Conservation (phyloP, 2,888 invertebrate species). For the Heliconius ismenius region DNA sequence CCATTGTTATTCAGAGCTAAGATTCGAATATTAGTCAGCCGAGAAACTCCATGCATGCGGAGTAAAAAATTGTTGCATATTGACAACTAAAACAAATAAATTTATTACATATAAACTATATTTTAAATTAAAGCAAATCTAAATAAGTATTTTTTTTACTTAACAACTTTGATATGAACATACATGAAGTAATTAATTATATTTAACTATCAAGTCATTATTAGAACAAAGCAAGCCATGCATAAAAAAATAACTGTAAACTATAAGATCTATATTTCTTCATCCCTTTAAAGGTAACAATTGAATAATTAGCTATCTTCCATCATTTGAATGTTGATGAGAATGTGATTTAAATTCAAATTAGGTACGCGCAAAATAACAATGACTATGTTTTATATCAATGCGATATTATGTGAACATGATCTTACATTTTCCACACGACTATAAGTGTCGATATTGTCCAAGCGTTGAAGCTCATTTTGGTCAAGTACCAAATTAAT, state of each 20-base stretch:
- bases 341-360: conserved; percentile 20
- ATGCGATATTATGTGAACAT: conserved; percentile 4
- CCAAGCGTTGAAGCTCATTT: conserved; percentile 92
- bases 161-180: neutral
- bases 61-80: conserved; percentile 91
- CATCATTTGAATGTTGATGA: conserved; percentile 17
- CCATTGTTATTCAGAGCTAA: conserved; percentile 93
- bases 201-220: conserved; percentile 5
- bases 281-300: conserved; percentile 12
- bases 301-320: conserved; percentile 19
- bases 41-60: conserved; percentile 93
- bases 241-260: conserved; percentile 2
- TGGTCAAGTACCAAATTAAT: conserved; percentile 90
- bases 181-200: neutral
- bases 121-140: neutral
- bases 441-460: conserved; percentile 91
- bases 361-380: conserved; percentile 11
- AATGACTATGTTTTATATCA: conserved; percentile 3
- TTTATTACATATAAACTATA: conserved; percentile 8
- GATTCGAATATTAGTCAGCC: conserved; percentile 89
- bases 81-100: conserved; percentile 85
- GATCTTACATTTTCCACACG: conserved; percentile 87
- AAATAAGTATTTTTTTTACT: neutral
- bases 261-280: neutral
- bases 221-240: neutral